Base-by-base conservation (phyloP, 1,140 invertebrate genomes). In the Hycleus phaleratus region DNA sequence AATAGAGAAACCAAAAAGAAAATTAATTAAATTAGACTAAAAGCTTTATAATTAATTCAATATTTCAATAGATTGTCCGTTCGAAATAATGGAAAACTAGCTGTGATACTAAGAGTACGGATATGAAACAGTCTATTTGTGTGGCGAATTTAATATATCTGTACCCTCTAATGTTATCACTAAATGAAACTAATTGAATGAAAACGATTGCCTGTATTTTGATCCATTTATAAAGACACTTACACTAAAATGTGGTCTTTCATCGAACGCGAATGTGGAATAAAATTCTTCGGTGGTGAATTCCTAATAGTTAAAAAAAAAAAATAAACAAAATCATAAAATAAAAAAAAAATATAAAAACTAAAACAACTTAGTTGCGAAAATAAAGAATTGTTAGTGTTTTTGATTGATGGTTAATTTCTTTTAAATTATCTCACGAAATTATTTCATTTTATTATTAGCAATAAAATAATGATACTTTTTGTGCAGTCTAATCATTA, bases 191-290 rank as follows among this genome's bases (percentile, higher is more conserved):
- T 18, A 18, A 18, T 18, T 18, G 18, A 18, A 18, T 18, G 18
- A 18, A 32, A 7, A 32, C 32, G 10, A 42, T 8, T n/a, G 10
- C 10, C 40, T 42, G 40, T 10, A n/a, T 42, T 42, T 42, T n/a
- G 40, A 42, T 42, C 11, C 11, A 9, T 42, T 42, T 32, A 7
- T 42, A 42, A 42, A n/a, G 40, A 58, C 58, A 69, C 66, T 69
- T 69, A 65, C 66, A 54, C 64, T 63, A 54, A 49, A 61, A 53
- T 58, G 58, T 55, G 62, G 71, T 58, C 64, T 65, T 66, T 71
- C 71, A 61, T 69, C 68, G 57, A 71, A 72, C 49, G 68, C 68
- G 57, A 71, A 72, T 52, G 68, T 64, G 38, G 71, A 71, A 64
- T 65, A 72, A 65, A 68, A 71, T 65, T 72, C 71, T 60, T 71